Conservation (phyloP, 2,888 invertebrate genomes). For the Apodemia hepburni region DNA sequence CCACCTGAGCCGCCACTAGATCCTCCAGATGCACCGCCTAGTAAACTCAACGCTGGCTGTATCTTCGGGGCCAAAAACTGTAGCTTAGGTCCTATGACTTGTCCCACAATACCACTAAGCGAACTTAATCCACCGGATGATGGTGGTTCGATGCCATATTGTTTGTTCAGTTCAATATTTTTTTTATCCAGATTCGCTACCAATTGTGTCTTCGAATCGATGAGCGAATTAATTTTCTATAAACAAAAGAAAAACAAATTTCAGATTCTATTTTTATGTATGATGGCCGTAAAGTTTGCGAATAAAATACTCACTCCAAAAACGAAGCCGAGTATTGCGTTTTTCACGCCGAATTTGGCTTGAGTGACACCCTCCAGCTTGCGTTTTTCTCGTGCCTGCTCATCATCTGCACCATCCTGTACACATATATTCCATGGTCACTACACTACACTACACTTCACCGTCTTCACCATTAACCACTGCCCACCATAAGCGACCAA, state of each 20-base stretch:
- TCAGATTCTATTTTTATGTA: neutral
- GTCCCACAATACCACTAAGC: slow-evolving; percentile 83
- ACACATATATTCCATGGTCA: slow-evolving; percentile 48
- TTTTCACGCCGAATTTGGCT: slow-evolving; percentile 86
- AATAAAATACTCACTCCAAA: slow-evolving; percentile 84
- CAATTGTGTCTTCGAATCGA: slow-evolving; percentile 89
- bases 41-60: slow-evolving; percentile 74
- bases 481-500: slow-evolving; percentile 35
- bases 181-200: slow-evolving; percentile 84
- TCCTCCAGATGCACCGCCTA: slow-evolving; percentile 79
- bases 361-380: slow-evolving; percentile 84
- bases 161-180: slow-evolving; percentile 88
- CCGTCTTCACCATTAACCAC: slow-evolving; percentile 29
- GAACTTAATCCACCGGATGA: slow-evolving; percentile 79
- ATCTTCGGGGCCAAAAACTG: slow-evolving; percentile 85
- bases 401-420: slow-evolving; percentile 69
- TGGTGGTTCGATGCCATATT: slow-evolving; percentile 86
- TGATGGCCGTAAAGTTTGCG: neutral
- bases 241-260: slow-evolving; percentile 37
- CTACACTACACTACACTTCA: slow-evolving; percentile 30
- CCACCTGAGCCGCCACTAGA: slow-evolving; percentile 66
- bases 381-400: slow-evolving; percentile 84
- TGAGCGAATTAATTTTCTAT: slow-evolving; percentile 91
- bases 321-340: slow-evolving; percentile 89
- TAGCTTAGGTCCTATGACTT: slow-evolving; percentile 85